Evolutionary conservation across 2,113 vertebrate genomes (phyloP).

Genomic region (Tenrec ecaudatus): DNA sequence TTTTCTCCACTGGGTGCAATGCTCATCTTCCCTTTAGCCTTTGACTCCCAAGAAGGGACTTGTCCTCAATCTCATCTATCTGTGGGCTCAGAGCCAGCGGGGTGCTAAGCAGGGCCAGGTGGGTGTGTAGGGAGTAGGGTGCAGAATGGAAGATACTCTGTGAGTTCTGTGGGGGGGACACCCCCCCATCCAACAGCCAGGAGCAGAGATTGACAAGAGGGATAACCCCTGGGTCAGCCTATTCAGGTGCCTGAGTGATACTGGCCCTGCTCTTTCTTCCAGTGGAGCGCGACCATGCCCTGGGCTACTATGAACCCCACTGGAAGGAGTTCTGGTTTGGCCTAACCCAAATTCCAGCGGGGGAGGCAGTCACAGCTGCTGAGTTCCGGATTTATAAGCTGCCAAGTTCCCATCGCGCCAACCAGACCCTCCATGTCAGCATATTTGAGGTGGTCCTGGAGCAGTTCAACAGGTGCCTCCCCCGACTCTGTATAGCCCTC

Average conservation of each 20-base stretch:
- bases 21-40: not conserved
- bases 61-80: not conserved
- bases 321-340: conserved; percentile 99
- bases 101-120: too few relatives aligned
- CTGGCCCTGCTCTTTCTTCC: not conserved
- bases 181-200: not conserved
- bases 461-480: conserved; percentile 89
- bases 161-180: accelerated
- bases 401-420: conserved; percentile 86
- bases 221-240: accelerated
- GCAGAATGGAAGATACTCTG: not conserved
- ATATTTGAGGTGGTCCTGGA: conserved; percentile 93
- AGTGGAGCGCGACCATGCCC: conserved; percentile 94
- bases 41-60: not conserved
- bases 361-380: conserved; percentile 93
- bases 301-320: conserved; percentile 92
- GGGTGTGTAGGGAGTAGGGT: not conserved
- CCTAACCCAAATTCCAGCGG: conserved; percentile 93
- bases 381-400: conserved; percentile 97
- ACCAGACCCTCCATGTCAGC: conserved; percentile 93
- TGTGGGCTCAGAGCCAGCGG: not conserved
- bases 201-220: not conserved
- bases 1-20: not conserved
- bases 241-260: not conserved
- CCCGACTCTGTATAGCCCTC: not conserved